Base-by-base conservation (phyloP, 2,113 vertebrate genomes). In the Semicossyphus pulcher region DNA sequence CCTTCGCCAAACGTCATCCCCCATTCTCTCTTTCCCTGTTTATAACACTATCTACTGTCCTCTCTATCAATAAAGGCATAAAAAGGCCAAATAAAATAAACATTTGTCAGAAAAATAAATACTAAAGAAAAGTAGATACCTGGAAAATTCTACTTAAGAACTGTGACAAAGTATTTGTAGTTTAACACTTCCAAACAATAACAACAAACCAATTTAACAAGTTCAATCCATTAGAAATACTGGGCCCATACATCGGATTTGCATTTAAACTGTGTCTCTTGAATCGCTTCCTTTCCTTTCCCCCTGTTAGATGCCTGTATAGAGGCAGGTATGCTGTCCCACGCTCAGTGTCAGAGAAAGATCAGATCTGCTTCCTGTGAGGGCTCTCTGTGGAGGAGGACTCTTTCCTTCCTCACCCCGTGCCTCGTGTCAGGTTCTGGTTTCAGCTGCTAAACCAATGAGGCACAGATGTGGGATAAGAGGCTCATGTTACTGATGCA, bases 391-490 rank as follows among this genome's bases (percentile, higher is more conserved):
- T 54, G 74, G 74, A 69, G 57, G 34, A 75, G 41, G 37, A 65
- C 60, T 41, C 61, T 73, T 89, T 89, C 81, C 89, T 92, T 87
- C 83, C 80, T 87, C 53, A 57, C 81, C 64, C 60, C 25, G 34
- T 68, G 85, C 69, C 69, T 81, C 29, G 1, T 85, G 78, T 81
- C 87, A 85, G 58, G 28, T 80, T 81, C 61, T 70, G 59, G 51
- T 72, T 60, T 45, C 58, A 83, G 53, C 72, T 29, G 26, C 47
- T 65, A 52, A 72, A 53, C 68, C 60, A 60, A 28, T 15, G 63
- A 67, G 21, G 25, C 66, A 54, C 65, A 60, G 60, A 64, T 51
- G 53, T 18, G 15, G 41, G 39, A 45, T 36, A n/a, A 25, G 54
- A 32, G 20, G 45, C 39, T 41, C 37, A 53, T 28, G 69, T 84